Percentiles rank a stretch among this genome's conserved stretches.
Conservation (phyloP, 2,113 vertebrate genomes). For the Neomonachus schauinslandi region DNA sequence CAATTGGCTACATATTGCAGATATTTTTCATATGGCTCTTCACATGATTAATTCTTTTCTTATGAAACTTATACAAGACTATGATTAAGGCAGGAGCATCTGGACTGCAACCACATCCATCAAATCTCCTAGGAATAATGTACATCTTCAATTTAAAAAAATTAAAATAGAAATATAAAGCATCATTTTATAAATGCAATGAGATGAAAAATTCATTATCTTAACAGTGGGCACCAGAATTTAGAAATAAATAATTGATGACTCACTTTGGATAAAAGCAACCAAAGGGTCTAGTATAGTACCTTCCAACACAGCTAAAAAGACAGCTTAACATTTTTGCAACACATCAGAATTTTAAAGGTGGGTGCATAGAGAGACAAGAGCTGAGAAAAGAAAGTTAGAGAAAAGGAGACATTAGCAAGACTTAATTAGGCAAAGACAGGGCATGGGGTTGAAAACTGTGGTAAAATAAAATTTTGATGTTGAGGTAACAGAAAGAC, state of each 20-base stretch:
- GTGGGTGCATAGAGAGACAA: neutral
- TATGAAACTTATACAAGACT: neutral
- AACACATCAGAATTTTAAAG: neutral
- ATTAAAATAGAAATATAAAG: slow-evolving; percentile 1
- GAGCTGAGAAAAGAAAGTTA: neutral
- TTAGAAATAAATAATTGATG: neutral
- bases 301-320: neutral
- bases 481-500: neutral
- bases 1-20: neutral
- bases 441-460: neutral
- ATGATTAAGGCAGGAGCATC: neutral
- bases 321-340: neutral
- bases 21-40: neutral
- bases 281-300: neutral
- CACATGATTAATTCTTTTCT: neutral
- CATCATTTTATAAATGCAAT: neutral
- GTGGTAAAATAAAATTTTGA: neutral
- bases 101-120: neutral
- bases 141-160: neutral
- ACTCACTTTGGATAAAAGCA: neutral
- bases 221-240: neutral
- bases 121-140: neutral
- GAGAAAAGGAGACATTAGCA: neutral
- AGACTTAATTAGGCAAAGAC: neutral
- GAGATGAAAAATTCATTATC: neutral